Conservation (phyloP, 2,113 vertebrate genomes). For the Alligator sinensis region DNA sequence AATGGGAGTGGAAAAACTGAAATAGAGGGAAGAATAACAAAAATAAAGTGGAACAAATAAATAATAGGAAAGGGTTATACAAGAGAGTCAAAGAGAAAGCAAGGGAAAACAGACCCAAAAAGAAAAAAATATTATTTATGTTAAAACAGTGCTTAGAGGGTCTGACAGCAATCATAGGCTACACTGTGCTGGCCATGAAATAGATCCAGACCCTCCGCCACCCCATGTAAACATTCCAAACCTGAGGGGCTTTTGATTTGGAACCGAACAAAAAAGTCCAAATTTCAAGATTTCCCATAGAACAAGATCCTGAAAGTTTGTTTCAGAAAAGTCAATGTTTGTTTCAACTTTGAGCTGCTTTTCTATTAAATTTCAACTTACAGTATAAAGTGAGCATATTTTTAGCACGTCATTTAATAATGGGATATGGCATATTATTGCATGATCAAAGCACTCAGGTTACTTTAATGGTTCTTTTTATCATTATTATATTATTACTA, state of each 20-base stretch:
- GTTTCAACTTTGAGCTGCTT: not conserved
- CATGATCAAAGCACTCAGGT: not conserved
- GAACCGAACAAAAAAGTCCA: slow-evolving; percentile 27
- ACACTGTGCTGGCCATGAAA: not conserved
- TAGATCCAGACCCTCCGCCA: not conserved
- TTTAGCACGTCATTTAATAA: not conserved
- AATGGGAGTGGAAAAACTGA: slow-evolving; percentile 7
- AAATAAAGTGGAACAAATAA: not conserved
- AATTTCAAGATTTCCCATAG: not conserved
- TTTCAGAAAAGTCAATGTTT: not conserved
- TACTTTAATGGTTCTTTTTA: not conserved
- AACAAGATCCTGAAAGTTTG: not conserved
- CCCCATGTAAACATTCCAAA: not conserved
- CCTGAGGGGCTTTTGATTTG: not conserved
- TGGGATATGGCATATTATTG: not conserved
- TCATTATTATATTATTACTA: not conserved
- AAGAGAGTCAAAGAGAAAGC: not conserved
- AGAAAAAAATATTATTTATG: not conserved
- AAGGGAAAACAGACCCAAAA: not conserved
- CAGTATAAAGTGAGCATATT: not conserved
- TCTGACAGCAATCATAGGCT: rapidly evolving
- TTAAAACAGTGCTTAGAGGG: not conserved
- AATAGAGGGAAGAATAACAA: slow-evolving; percentile 1
- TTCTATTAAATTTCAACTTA: not conserved
- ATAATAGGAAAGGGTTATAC: not conserved